Evolutionary conservation across 2,888 invertebrate genomes (phyloP).

Genomic region (Meliscaeva auricollis): DNA sequence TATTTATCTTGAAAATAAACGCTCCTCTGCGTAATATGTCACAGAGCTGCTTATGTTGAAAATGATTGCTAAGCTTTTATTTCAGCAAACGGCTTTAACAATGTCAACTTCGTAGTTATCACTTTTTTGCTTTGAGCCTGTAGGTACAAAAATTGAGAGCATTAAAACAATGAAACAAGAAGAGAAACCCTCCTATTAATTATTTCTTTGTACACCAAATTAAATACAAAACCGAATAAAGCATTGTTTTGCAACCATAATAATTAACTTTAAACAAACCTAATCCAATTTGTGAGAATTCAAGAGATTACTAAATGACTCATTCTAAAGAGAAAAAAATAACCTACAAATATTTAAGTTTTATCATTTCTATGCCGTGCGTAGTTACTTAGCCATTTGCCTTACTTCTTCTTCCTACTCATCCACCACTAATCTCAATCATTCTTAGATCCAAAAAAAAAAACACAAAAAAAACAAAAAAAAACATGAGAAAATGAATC

Average conservation of each 20-base stretch:
- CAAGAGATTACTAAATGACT: constrained; percentile 22
- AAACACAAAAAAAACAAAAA: constrained; percentile 62
- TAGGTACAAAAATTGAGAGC: no score
- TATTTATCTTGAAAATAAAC: no score
- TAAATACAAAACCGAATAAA: background rate
- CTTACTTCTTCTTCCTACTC: constrained; percentile 26
- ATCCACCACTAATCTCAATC: constrained; percentile 26
- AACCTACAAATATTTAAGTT: constrained; percentile 3
- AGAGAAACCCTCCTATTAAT: background rate
- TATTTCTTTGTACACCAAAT: background rate
- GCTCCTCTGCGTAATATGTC: no score
- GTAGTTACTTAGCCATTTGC: background rate
- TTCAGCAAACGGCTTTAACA: no score
- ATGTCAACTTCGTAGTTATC: no score
- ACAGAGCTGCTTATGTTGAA: no score
- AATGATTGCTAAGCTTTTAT: no score
- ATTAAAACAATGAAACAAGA: background rate
- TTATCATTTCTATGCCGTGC: background rate
- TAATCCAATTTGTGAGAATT: constrained; percentile 19
- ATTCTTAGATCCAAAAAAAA: constrained; percentile 16
- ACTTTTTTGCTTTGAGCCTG: no score
- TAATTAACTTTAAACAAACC: background rate
- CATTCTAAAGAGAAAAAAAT: background rate
- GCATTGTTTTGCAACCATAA: background rate
- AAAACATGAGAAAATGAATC: constrained; percentile 21